Conservation (phyloP, 2,888 invertebrate genomes). For the Zelleria hepariella region DNA sequence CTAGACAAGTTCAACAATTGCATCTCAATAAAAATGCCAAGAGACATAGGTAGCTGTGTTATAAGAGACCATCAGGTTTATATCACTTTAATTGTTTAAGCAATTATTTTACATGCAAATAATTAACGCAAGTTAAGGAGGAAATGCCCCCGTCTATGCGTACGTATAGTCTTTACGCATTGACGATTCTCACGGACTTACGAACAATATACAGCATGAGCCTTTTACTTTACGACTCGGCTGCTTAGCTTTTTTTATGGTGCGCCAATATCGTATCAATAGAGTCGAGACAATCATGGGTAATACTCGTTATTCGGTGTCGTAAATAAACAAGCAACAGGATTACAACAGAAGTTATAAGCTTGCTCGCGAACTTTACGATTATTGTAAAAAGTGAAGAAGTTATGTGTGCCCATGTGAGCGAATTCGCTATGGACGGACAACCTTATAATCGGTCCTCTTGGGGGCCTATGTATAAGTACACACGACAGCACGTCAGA, state of each 20-base stretch:
- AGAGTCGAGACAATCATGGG: neutral
- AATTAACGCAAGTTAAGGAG: neutral
- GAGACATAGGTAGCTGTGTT: too few relatives aligned
- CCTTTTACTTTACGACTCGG: neutral
- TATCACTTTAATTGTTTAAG: neutral
- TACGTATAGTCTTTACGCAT: too few relatives aligned
- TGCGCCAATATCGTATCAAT: neutral
- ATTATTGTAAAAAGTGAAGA: slow-evolving; percentile 2
- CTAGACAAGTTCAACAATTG: too few relatives aligned
- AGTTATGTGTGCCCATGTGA: neutral
- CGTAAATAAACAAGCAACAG: neutral
- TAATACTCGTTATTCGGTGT: neutral
- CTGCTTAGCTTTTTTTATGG: neutral
- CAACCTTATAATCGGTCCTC: neutral
- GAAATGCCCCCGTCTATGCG: neutral
- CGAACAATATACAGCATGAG: neutral
- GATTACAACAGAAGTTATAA: neutral
- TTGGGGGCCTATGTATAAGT: too few relatives aligned
- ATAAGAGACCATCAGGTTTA: too few relatives aligned
- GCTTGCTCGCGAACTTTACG: neutral
- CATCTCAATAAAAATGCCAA: too few relatives aligned
- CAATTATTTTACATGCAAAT: too few relatives aligned
- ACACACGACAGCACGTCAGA: too few relatives aligned
- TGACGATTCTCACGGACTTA: neutral
- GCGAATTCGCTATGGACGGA: neutral